Conservation (phyloP, 92 coral and sea anemone species). For the Epizoanthus stellaris region DNA sequence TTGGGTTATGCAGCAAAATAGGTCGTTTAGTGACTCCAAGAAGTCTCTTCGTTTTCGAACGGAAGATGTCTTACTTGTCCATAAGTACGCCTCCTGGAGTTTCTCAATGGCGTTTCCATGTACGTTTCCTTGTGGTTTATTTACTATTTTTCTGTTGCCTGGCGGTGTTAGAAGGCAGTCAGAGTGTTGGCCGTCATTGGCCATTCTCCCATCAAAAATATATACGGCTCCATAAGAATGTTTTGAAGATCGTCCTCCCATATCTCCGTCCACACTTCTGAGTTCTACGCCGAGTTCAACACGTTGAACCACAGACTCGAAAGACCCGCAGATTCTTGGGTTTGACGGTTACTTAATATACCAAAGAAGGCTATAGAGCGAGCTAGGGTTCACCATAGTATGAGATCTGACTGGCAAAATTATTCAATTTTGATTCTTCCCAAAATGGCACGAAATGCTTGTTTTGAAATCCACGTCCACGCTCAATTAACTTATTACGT, state of each 20-base stretch:
- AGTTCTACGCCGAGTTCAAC: neutral
- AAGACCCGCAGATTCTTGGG: neutral
- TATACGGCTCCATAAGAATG: neutral
- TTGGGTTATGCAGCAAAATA: conserved; percentile 15
- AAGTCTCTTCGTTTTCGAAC: neutral
- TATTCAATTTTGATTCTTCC: too few species aligned
- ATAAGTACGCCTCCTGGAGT: conserved; percentile 8
- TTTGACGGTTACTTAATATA: neutral
- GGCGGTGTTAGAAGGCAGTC: conserved; percentile 38
- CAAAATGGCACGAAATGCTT: neutral
- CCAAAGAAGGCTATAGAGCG: too few species aligned
- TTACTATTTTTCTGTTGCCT: neutral
- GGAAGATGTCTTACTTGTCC: conserved; percentile 19
- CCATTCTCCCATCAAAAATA: neutral
- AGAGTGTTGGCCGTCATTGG: neutral
- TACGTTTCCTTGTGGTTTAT: neutral
- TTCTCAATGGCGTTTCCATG: neutral
- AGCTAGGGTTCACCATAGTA: too few species aligned
- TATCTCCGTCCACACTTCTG: neutral
- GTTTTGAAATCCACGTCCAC: neutral
- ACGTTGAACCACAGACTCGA: neutral
- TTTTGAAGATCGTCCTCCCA: conserved; percentile 16
- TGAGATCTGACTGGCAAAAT: too few species aligned
- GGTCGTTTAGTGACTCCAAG: conserved; percentile 28
- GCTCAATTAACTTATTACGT: neutral